These are phyloP conservation scores for Micoletzkya japonica DNA, from an alignment of 2,888 invertebrate genomes.

Conservation along the genomic window DNA sequence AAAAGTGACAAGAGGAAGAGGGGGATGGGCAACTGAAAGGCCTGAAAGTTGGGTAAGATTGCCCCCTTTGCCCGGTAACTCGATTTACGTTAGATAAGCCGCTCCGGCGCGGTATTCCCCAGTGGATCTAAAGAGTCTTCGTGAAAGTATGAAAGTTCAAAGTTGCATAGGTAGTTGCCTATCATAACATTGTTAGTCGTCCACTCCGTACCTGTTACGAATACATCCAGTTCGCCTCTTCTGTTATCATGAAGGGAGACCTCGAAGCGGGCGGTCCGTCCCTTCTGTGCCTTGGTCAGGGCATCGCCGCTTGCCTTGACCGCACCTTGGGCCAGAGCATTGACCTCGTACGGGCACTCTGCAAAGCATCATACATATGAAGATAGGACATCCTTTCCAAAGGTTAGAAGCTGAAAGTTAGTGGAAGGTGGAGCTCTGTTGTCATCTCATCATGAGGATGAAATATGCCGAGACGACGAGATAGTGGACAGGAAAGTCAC, in stretches of 20 bases:
- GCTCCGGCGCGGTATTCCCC: not conserved
- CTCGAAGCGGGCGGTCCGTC: slow-evolving; percentile 60
- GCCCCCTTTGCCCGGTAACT: not conserved
- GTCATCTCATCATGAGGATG: too few species aligned
- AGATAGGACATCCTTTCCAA: too few species aligned
- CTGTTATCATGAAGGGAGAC: slow-evolving; percentile 55
- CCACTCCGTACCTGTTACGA: slow-evolving; percentile 55
- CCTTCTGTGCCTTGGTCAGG: slow-evolving; percentile 54
- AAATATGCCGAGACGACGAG: too few species aligned
- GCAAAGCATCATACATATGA: slow-evolving; percentile 24
- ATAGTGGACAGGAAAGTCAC: too few species aligned
- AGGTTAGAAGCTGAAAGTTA: too few species aligned
- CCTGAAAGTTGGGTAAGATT: not conserved
- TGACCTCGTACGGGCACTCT: slow-evolving; percentile 63
- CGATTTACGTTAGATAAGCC: slow-evolving; percentile 12
- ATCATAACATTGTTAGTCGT: too few species aligned
- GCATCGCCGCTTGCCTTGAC: slow-evolving; percentile 62
- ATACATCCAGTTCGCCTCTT: slow-evolving; percentile 63
- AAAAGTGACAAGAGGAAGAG: too few species aligned
- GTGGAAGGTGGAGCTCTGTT: too few species aligned
- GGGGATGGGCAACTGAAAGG: slow-evolving; percentile 16
- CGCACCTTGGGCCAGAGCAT: slow-evolving; percentile 51
- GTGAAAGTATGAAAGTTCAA: not conserved
- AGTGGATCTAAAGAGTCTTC: slow-evolving; percentile 6
- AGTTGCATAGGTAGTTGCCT: too few species aligned